These are phyloP conservation scores for Epirrhoe alternata DNA, from an alignment of 2,888 invertebrate genomes.

Conservation along the genomic window DNA sequence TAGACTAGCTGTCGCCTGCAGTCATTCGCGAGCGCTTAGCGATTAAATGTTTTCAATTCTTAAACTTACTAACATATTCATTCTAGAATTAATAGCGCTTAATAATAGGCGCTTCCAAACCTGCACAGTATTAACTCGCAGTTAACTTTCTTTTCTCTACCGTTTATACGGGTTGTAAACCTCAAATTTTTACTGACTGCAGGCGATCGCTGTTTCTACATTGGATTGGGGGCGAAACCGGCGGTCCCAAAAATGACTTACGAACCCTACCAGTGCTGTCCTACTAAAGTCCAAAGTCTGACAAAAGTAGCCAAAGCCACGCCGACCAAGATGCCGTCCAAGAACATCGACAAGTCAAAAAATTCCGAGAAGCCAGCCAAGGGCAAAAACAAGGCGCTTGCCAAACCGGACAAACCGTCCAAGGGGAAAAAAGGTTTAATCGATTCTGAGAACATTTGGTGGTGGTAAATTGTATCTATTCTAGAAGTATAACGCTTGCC, in stretches of 20 bases:
- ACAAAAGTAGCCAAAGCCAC: constrained; percentile 93
- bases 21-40: constrained; percentile 85
- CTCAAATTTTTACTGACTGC: constrained; percentile 95
- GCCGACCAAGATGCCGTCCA: constrained; percentile 85
- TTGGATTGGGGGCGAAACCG: constrained; percentile 95
- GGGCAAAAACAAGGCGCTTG: constrained; percentile 81
- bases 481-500: constrained; percentile 40
- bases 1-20: constrained; percentile 87
- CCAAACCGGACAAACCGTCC: constrained; percentile 84
- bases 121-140: constrained; percentile 80
- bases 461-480: constrained; percentile 86
- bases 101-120: constrained; percentile 69
- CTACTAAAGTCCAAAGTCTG: constrained; percentile 91
- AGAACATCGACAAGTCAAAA: constrained; percentile 76
- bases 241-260: constrained; percentile 91
- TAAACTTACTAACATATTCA: constrained; percentile 79
- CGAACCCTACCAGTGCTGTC: constrained; percentile 97
- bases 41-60: constrained; percentile 80
- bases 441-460: constrained; percentile 93
- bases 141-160: constrained; percentile 73
- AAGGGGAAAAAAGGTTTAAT: constrained; percentile 93
- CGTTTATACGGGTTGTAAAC: constrained; percentile 84
- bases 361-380: constrained; percentile 68
- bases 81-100: constrained; percentile 78
- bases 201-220: constrained; percentile 99